A percentile compares a stretch with the other conserved stretches of the same genome.
Evolutionary conservation across 1,140 invertebrate species (phyloP).

Genomic region (Drosophila repleta): DNA sequence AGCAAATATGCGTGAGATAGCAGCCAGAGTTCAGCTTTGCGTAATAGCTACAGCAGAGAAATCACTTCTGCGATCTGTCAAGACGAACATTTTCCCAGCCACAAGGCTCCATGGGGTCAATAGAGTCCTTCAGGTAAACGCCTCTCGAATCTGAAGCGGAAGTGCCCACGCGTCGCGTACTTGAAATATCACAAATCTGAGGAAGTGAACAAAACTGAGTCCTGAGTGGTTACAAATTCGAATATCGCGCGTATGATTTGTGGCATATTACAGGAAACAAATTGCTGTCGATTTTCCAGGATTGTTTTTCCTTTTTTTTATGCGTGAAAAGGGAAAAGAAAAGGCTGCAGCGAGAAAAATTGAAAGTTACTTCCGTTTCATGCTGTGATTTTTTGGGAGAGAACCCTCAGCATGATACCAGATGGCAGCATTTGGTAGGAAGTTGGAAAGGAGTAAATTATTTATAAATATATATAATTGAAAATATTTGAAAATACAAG

Average conservation of each 20-base stretch:
- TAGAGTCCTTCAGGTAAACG: constrained; percentile 36
- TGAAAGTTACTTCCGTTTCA: constrained; percentile 51
- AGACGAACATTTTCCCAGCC: constrained; percentile 59
- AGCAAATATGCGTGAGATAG: constrained; percentile 66
- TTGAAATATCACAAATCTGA: constrained; percentile 13
- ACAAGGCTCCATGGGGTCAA: constrained; percentile 23
- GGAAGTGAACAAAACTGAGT: constrained; percentile 26
- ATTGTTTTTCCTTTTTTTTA: constrained; percentile 20
- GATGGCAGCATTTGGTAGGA: constrained; percentile 20
- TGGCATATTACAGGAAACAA: constrained; percentile 35
- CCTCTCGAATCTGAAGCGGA: constrained; percentile 39
- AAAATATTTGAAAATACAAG: too few relatives aligned
- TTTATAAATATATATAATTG: too few relatives aligned
- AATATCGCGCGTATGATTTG: constrained; percentile 34
- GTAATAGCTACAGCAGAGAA: constrained; percentile 39
- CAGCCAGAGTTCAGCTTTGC: constrained; percentile 60
- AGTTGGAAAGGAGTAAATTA: constrained; percentile 2
- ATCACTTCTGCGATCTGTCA: constrained; percentile 20
- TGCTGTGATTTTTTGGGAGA: constrained; percentile 27
- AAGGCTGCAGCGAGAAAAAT: constrained; percentile 26
- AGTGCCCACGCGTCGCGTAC: constrained; percentile 51
- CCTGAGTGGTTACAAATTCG: constrained; percentile 43
- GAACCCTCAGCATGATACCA: constrained; percentile 6
- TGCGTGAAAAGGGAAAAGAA: constrained; percentile 19
- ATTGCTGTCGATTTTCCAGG: constrained; percentile 31